phyloP scores from a whole-genome alignment of 2,888 invertebrate species.

The Phalangium opilio region DNA sequence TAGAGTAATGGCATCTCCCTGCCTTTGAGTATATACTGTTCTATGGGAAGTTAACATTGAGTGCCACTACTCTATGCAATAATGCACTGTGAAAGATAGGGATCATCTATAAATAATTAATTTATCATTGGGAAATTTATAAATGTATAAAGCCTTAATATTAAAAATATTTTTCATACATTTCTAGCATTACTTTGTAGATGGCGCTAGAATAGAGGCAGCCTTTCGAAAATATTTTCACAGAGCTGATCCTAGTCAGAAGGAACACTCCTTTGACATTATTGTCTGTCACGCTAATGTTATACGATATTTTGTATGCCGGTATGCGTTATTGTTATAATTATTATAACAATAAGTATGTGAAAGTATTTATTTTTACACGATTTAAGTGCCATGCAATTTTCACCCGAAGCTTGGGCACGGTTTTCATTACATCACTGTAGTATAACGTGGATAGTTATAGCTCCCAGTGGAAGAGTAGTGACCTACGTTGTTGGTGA shows the following conservation, averaged over 20 bases:
- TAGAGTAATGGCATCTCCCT: too few species aligned
- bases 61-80: too few species aligned
- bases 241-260: slow-evolving; percentile 64
- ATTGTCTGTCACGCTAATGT: slow-evolving; percentile 97
- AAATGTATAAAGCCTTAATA: too few species aligned
- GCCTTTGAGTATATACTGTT: too few species aligned
- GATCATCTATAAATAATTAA: too few species aligned
- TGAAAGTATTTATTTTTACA: not conserved
- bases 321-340: not conserved
- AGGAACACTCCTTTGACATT: slow-evolving; percentile 67
- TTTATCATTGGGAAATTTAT: too few species aligned
- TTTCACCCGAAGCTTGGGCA: slow-evolving; percentile 94
- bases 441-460: slow-evolving; percentile 79
- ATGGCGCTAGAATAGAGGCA: slow-evolving; percentile 87
- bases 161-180: too few species aligned
- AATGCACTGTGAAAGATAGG: too few species aligned
- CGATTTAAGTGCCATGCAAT: slow-evolving; percentile 70
- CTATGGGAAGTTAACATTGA: too few species aligned
- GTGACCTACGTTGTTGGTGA: slow-evolving; percentile 67
- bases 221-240: slow-evolving; percentile 87
- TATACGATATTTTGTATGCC: slow-evolving; percentile 47
- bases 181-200: slow-evolving; percentile 79
- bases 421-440: slow-evolving; percentile 78
- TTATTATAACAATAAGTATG: not conserved
- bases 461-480: slow-evolving; percentile 73